These are phyloP conservation scores for Platycheirus rosarum DNA, from an alignment of 2,888 invertebrate species.

Conservation along the genomic window DNA sequence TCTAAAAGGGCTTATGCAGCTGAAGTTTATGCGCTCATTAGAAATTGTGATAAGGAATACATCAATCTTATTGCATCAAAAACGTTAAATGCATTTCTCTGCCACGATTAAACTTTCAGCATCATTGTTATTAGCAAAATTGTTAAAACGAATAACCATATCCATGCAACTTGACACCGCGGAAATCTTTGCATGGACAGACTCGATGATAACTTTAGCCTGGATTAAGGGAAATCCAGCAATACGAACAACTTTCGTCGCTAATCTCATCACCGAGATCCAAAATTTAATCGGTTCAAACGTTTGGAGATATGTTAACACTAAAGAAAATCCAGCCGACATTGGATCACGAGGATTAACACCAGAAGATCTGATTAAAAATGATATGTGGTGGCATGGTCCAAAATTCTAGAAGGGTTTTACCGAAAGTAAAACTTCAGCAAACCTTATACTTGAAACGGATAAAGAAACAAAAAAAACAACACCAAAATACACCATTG, in stretches of 20 bases:
- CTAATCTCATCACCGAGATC: conserved; percentile 43
- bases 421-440: neutral
- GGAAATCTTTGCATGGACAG: neutral
- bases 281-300: conserved; percentile 12
- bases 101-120: neutral
- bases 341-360: conserved; percentile 24
- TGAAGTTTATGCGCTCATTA: conserved; percentile 32
- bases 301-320: conserved; percentile 22
- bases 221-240: conserved; percentile 28
- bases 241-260: conserved; percentile 22
- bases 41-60: conserved; percentile 10
- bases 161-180: neutral
- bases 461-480: neutral
- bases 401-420: conserved; percentile 7
- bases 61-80: conserved; percentile 52
- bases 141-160: neutral
- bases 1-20: conserved; percentile 59
- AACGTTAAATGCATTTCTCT: conserved; percentile 19
- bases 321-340: conserved; percentile 43
- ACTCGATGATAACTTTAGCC: conserved; percentile 2
- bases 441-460: neutral
- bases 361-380: conserved; percentile 15
- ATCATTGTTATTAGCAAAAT: conserved; percentile 3
- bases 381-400: conserved; percentile 18
- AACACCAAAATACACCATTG: neutral